Evolutionary conservation across 2,113 vertebrate genomes (phyloP), one percentile per base, ranked within the genome.

Genomic region (Tyrannus savana): DNA sequence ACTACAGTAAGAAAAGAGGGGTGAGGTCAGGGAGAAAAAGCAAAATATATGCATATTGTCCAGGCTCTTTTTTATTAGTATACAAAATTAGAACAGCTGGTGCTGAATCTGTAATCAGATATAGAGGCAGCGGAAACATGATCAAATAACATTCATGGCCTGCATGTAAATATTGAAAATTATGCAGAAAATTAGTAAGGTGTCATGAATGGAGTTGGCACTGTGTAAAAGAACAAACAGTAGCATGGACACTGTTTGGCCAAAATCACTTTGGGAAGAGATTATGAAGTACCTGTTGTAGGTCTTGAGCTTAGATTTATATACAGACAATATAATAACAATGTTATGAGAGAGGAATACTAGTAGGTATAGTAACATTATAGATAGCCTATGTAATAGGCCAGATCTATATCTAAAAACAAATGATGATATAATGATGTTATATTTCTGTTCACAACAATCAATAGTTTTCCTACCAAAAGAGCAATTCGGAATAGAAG

Each of bases 51-150:
- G n/a, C 84, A 90, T 92, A 46, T 83, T 83, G 49, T 86, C 35
- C 53, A 60, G 44, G 25, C n/a, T 77, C 27, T 64, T 86, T 83
- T 69, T 69, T 30, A 41, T 80, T 80, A 41, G 33, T 68, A n/a
- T 53, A 31, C 58, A 77, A 66, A 88, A 66, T 67, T 33, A 58
- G 67, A 90, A 47, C 67, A 92, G 63, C 67, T 21, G 0, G 63
- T 72, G 56, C 42, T 75, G 66, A 71, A n/a, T 18, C 4, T 56
- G 58, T 83, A 86, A 92, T 72, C 49, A 88, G 62, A 64, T 60
- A 30, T 0, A 79, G 67, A 73, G 33, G 52, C 71, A 64, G 53
- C 0, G 0, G 64, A 84, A 92, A 52, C 33, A 22, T 0, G 6
- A 67, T 75, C 44, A 52, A 39, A 58, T 35, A 68, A 35, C 49